Percentiles rank a stretch among this genome's conserved stretches.
These are phyloP conservation scores for Pteropus alecto DNA, from an alignment of 2,113 vertebrate genomes.

Conservation along the genomic window DNA sequence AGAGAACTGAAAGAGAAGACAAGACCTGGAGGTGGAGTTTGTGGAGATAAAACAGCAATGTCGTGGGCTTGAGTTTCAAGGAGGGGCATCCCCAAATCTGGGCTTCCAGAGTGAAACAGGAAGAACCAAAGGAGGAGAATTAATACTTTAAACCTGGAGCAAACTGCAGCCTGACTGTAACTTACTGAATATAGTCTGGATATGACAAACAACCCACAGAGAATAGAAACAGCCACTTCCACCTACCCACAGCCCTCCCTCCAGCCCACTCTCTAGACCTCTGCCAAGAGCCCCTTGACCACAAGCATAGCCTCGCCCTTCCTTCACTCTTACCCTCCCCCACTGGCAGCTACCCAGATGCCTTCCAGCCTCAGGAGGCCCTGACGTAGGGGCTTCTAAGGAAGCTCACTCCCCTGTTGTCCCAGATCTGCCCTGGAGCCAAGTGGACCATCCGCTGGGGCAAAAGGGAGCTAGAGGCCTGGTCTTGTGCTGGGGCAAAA, in stretches of 20 bases:
- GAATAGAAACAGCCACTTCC: constrained; percentile 19
- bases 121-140: not conserved
- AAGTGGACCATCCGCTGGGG: not conserved
- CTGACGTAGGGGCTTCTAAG: not conserved
- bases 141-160: not conserved
- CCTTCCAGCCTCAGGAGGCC: not conserved
- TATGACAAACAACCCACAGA: not conserved
- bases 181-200: not conserved
- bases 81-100: not conserved
- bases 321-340: not conserved
- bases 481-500: not conserved
- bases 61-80: not conserved
- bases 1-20: not conserved
- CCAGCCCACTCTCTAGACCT: not conserved
- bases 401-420: not conserved
- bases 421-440: not conserved
- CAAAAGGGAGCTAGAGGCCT: not conserved
- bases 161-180: not conserved
- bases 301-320: not conserved
- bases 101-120: not conserved
- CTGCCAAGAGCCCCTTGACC: constrained; percentile 28
- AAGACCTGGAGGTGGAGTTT: not conserved
- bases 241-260: not conserved
- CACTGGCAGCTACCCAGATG: not conserved
- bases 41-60: not conserved